Evolutionary conservation across 1,140 invertebrate genomes (phyloP).

Genomic region (Rhysida immarginata): DNA sequence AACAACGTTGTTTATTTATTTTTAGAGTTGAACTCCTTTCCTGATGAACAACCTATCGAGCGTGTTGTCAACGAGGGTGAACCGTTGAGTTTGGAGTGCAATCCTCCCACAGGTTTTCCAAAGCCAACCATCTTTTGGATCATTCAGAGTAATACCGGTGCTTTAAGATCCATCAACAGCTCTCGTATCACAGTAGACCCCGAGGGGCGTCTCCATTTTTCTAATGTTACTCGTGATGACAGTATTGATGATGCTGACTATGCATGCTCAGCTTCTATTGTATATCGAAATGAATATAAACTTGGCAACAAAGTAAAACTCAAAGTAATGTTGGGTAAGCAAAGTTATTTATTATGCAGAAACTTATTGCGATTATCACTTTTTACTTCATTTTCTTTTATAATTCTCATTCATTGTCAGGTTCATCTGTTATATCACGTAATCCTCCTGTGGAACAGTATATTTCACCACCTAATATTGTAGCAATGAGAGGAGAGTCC

Average conservation of each 20-base stretch:
- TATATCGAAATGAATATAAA: constrained; percentile 77
- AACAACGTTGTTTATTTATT: no score
- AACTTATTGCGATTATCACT: no score
- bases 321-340: constrained; percentile 57
- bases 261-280: constrained; percentile 72
- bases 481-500: constrained; percentile 62
- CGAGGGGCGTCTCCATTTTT: constrained; percentile 85
- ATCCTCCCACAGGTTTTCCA: constrained; percentile 84
- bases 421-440: constrained; percentile 46
- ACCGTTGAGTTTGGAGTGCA: constrained; percentile 68
- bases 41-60: constrained; percentile 47
- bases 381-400: background rate
- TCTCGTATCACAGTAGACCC: constrained; percentile 85
- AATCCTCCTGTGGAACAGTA: constrained; percentile 62
- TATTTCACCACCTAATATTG: constrained; percentile 64
- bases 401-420: constrained; percentile 31
- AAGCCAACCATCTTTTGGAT: constrained; percentile 89
- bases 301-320: constrained; percentile 62
- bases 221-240: constrained; percentile 75
- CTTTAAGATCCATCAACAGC: constrained; percentile 75
- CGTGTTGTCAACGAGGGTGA: constrained; percentile 63
- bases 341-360: no score
- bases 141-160: constrained; percentile 50
- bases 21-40: constrained; percentile 72
- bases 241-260: constrained; percentile 66